Conservation (phyloP, 1,140 invertebrate species). For the Lepidurus couesii region DNA sequence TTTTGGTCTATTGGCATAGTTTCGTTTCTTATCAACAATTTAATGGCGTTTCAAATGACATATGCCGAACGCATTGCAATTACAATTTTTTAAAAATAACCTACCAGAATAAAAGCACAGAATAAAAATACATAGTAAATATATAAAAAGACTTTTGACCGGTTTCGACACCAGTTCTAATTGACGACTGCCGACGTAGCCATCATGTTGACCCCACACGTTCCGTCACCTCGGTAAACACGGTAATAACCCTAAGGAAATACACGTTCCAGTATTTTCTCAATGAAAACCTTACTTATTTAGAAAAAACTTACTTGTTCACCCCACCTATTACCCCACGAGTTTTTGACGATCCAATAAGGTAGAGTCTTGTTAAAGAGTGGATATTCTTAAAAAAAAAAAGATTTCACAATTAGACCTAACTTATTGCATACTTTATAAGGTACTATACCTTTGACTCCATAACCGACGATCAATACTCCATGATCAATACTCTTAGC, state of each 20-base stretch:
- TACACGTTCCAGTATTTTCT: neutral
- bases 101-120: too few species aligned
- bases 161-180: conserved; percentile 39
- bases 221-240: conserved; percentile 88
- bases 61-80: too few species aligned
- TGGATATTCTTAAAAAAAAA: conserved; percentile 64
- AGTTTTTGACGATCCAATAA: conserved; percentile 91
- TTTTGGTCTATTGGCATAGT: too few species aligned
- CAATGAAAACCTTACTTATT: neutral
- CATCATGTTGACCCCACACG: conserved; percentile 89
- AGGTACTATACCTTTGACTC: conserved; percentile 57
- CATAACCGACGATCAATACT: conserved; percentile 88
- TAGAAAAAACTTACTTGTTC: conserved; percentile 49
- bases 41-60: too few species aligned
- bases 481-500: conserved; percentile 79
- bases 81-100: too few species aligned
- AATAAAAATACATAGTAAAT: too few species aligned
- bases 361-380: conserved; percentile 74
- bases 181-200: conserved; percentile 76
- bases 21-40: too few species aligned
- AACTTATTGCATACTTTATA: conserved; percentile 50
- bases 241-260: conserved; percentile 80
- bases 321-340: conserved; percentile 82
- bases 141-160: too few species aligned
- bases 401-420: conserved; percentile 33